Evolutionary conservation across 2,888 invertebrate genomes (phyloP), one percentile per base, ranked within the genome.

Genomic region (Choreutis nemorana): DNA sequence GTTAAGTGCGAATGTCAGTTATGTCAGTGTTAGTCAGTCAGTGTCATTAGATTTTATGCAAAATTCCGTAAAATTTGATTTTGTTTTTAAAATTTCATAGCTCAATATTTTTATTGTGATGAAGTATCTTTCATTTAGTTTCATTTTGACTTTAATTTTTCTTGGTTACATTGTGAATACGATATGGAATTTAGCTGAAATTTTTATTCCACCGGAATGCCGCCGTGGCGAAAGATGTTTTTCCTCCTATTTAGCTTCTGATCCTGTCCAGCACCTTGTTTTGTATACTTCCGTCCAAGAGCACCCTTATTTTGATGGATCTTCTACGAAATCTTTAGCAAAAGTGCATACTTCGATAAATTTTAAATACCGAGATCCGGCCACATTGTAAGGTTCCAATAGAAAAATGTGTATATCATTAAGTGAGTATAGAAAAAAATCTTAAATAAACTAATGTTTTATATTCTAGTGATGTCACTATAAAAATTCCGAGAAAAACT

Each of bases 121-220:
- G 73, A 73, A 72, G 56, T 73, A 64, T 55, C 60, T 83, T 44
- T 87, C 88, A 20, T 63, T 88, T 47, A 85, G 83, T 40, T 72
- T 83, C 28, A 64, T 89, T 42, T 45, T 88, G 39, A 81, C 83
- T 33, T 68, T 83, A 48, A 57, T 87, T 42, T 90, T 91, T 67
- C 58, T 86, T 24, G 80, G 78, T 8, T 90, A 90, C 58, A 84
- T 90, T 34, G 62, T 81, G 20, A 84, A 90, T 57, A 88, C 89
- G 30, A 87, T 91, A 61, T 91, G 89, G 81, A 86, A 85, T 43
- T 73, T 91, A 58, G 84, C 85, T 31, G 82, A 85, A 55, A 81
- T 91, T 41, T 91, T 90, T 56, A 83, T 85, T 33, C 83, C 85
- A 20, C 87, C 90, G 13, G 66, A 81, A 39, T 92, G 92, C 60